Conservation (phyloP, 2,888 invertebrate genomes). For the Hemaris fuciformis region DNA sequence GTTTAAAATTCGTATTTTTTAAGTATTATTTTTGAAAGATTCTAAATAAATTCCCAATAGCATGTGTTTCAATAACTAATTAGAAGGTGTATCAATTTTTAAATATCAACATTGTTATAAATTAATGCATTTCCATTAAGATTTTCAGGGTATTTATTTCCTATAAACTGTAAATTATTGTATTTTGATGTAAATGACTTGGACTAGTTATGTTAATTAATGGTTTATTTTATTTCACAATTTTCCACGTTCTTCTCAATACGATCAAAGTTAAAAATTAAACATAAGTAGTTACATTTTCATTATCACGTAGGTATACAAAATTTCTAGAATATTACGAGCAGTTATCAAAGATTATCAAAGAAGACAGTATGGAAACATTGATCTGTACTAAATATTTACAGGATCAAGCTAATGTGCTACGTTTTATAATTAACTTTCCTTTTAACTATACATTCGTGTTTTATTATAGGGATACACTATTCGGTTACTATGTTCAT, state of each 20-base stretch:
- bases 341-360: constrained; percentile 72
- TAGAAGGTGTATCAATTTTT: too few relatives aligned
- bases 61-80: too few relatives aligned
- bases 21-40: too few relatives aligned
- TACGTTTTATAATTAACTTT: constrained; percentile 40
- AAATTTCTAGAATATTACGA: constrained; percentile 63
- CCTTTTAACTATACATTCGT: constrained; percentile 28
- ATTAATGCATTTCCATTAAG: too few relatives aligned
- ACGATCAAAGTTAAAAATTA: constrained; percentile 13
- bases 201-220: too few relatives aligned
- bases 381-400: constrained; percentile 70
- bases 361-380: constrained; percentile 71
- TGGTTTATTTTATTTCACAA: background rate
- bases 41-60: too few relatives aligned
- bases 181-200: too few relatives aligned
- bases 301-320: constrained; percentile 59
- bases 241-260: constrained; percentile 1
- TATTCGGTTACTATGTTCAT: background rate
- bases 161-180: too few relatives aligned
- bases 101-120: too few relatives aligned
- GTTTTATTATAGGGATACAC: constrained; percentile 2
- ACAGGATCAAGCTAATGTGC: constrained; percentile 68
- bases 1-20: too few relatives aligned
- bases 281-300: constrained; percentile 27
- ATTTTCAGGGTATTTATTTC: too few relatives aligned